These are phyloP conservation scores for Scaptomyza pallida DNA, from an alignment of 1,140 invertebrate genomes.

Conservation along the genomic window DNA sequence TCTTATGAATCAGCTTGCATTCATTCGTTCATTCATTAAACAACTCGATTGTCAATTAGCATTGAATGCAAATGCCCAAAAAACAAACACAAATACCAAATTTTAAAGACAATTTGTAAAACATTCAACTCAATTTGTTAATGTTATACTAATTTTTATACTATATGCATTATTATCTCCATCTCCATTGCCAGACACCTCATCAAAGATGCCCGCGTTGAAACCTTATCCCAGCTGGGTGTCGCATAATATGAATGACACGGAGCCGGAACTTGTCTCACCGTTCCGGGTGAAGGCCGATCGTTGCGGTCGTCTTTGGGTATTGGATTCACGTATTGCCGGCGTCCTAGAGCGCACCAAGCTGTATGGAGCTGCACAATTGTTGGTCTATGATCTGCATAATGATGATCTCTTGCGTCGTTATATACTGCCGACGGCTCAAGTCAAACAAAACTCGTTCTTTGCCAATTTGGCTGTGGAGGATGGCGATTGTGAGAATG, in stretches of 20 bases:
- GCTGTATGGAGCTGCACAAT: conserved; percentile 85
- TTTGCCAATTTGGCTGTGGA: conserved; percentile 91
- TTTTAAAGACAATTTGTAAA: conserved; percentile 7
- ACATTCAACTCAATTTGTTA: conserved; percentile 20
- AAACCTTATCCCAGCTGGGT: conserved; percentile 91
- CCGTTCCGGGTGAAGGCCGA: conserved; percentile 90
- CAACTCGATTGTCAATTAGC: conserved; percentile 47
- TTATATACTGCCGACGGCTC: conserved; percentile 86
- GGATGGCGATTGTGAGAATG: conserved; percentile 88
- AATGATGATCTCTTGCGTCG: conserved; percentile 88
- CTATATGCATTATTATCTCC: not conserved
- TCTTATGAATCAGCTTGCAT: conserved; percentile 25
- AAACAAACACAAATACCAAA: not conserved
- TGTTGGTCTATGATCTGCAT: conserved; percentile 90
- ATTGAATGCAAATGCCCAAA: conserved; percentile 51
- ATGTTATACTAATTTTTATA: not conserved
- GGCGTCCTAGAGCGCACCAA: conserved; percentile 86
- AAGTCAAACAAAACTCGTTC: conserved; percentile 88
- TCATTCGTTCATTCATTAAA: conserved; percentile 4
- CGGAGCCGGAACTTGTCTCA: conserved; percentile 88
- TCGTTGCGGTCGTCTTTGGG: conserved; percentile 90
- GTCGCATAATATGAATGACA: conserved; percentile 85
- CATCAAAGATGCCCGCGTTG: conserved; percentile 87
- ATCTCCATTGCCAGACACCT: conserved; percentile 85
- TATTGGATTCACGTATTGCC: conserved; percentile 89